Percentiles rank a stretch among this genome's conserved stretches.
These are phyloP conservation scores for Perognathus longimembris DNA, from an alignment of 2,113 vertebrate species.

Conservation along the genomic window DNA sequence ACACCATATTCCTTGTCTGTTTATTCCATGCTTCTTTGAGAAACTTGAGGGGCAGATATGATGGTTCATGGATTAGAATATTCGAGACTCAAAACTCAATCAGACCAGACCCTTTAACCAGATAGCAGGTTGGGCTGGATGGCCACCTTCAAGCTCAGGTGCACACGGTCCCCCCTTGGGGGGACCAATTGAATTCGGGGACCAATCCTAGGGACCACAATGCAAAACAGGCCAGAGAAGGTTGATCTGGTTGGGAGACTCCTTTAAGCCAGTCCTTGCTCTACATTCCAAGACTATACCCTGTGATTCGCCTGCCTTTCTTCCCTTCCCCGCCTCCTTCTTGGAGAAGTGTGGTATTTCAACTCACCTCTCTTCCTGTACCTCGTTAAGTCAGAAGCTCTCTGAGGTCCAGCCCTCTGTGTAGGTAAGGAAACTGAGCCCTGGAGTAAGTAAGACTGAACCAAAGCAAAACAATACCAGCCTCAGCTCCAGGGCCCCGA, in stretches of 20 bases:
- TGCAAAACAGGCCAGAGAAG: not conserved
- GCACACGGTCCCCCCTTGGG: not conserved
- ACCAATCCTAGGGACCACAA: not conserved
- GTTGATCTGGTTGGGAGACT: not conserved
- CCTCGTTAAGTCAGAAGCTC: not conserved
- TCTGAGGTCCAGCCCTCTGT: not conserved
- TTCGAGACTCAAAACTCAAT: not conserved
- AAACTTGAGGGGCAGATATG: not conserved
- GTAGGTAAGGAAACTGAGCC: not conserved
- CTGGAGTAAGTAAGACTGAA: no score
- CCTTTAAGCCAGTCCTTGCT: not conserved
- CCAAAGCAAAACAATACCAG: not conserved
- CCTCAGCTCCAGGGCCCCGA: not conserved
- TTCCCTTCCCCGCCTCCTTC: not conserved
- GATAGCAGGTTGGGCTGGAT: not conserved
- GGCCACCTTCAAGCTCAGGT: no score
- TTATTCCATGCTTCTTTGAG: conserved; percentile 13
- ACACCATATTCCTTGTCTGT: not conserved
- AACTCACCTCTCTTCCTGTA: not conserved
- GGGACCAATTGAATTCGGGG: fast-evolving
- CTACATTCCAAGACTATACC: not conserved
- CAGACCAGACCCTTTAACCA: not conserved
- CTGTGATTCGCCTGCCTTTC: not conserved
- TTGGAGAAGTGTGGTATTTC: not conserved
- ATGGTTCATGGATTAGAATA: not conserved